Evolutionary conservation across 2,888 invertebrate species (phyloP).

Genomic region (Stenurella melanura): DNA sequence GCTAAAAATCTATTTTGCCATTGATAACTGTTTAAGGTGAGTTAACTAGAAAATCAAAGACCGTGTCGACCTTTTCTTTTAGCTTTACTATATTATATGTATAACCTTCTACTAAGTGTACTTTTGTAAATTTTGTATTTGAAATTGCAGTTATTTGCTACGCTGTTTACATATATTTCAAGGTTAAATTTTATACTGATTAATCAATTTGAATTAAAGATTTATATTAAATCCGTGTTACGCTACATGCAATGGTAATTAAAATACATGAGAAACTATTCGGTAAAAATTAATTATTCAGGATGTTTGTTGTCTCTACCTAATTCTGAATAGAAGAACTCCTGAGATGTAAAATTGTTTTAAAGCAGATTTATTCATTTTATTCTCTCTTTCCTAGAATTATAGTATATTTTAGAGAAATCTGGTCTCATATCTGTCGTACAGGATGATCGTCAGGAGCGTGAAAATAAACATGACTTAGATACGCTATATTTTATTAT

Average conservation of each 20-base stretch:
- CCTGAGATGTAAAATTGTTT: too few species aligned
- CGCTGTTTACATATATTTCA: background rate
- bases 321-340: too few species aligned
- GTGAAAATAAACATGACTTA: too few species aligned
- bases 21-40: too few species aligned
- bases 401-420: too few species aligned
- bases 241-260: background rate
- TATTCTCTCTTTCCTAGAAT: too few species aligned
- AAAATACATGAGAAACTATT: background rate
- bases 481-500: too few species aligned
- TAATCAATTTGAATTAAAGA: background rate
- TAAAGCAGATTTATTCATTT: too few species aligned
- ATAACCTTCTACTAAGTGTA: background rate
- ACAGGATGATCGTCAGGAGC: too few species aligned
- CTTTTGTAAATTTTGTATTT: background rate
- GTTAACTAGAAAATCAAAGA: background rate
- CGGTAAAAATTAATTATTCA: background rate
- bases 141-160: background rate
- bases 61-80: background rate
- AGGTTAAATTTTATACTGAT: background rate
- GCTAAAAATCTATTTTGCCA: too few species aligned
- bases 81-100: background rate
- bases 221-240: background rate
- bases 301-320: too few species aligned
- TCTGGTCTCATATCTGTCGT: too few species aligned